Conservation (phyloP, 2,797 vertebrate genomes). For the Cephalopachus bancanus region DNA sequence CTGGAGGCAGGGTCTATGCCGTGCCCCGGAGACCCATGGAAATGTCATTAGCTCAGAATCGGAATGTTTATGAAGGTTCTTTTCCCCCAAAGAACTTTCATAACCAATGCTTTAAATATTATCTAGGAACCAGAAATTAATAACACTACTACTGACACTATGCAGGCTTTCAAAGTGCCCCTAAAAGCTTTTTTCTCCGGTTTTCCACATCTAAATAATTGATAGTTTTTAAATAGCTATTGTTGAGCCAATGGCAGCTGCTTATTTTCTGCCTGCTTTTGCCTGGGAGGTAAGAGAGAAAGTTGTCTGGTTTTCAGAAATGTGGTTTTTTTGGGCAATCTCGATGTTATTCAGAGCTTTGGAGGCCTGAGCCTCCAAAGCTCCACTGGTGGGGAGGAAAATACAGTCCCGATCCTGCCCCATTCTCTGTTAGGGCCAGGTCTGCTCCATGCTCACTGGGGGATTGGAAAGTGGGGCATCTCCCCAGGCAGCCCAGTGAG, state of each 20-base stretch:
- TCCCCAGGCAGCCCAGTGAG: fast-evolving
- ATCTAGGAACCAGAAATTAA: conserved; percentile 72
- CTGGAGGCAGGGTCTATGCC: background rate
- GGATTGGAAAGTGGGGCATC: background rate
- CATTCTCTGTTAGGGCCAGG: background rate
- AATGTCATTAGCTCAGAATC: conserved; percentile 52
- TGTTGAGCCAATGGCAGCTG: conserved; percentile 62
- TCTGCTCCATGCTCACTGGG: background rate
- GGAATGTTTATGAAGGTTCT: background rate
- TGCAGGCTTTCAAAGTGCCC: conserved; percentile 49
- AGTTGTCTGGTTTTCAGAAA: conserved; percentile 25
- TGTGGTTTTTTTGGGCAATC: background rate
- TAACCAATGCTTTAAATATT: conserved; percentile 61
- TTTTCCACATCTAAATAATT: conserved; percentile 68
- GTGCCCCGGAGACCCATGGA: background rate
- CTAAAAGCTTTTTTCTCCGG: conserved; percentile 18
- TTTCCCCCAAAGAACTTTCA: conserved; percentile 13
- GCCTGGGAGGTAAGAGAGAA: conserved; percentile 50
- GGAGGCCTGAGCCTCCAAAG: background rate
- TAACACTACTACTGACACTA: conserved; percentile 45
- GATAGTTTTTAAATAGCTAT: conserved; percentile 69
- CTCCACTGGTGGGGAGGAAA: background rate
- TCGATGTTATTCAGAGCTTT: background rate
- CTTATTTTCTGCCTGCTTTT: conserved; percentile 72
- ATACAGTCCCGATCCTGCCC: background rate